Conservation (phyloP, 2,888 invertebrate genomes). For the Orgyia antiqua region DNA sequence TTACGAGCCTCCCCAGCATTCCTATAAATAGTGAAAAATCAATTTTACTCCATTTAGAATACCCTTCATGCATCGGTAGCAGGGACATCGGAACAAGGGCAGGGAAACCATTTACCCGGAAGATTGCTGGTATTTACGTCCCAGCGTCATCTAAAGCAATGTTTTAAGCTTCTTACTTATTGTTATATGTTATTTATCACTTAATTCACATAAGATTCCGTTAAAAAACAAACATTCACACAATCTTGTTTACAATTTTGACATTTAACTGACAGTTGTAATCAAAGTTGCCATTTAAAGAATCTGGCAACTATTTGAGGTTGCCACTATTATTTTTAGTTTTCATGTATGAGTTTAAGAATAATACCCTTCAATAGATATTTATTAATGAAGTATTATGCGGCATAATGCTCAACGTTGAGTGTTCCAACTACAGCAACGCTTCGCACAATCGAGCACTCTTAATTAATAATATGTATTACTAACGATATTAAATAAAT, state of each 20-base stretch:
- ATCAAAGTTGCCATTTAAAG: slow-evolving; percentile 15
- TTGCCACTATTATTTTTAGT: too few relatives aligned
- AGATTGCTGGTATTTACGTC: slow-evolving; percentile 73
- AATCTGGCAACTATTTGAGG: too few relatives aligned
- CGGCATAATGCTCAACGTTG: too few relatives aligned
- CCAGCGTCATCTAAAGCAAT: slow-evolving; percentile 66
- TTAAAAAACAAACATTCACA: slow-evolving; percentile 32
- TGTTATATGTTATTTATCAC: slow-evolving; percentile 21
- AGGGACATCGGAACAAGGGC: slow-evolving; percentile 45
- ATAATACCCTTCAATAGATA: too few relatives aligned
- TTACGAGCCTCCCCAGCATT: slow-evolving; percentile 74
- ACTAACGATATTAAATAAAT: too few relatives aligned
- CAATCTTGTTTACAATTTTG: slow-evolving; percentile 35
- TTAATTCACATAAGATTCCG: slow-evolving; percentile 37
- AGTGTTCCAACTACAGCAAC: too few relatives aligned
- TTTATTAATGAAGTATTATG: too few relatives aligned
- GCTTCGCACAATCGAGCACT: too few relatives aligned
- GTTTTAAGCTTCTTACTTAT: slow-evolving; percentile 29
- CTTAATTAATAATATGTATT: too few relatives aligned
- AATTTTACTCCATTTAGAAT: slow-evolving; percentile 60
- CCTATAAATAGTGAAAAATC: slow-evolving; percentile 76
- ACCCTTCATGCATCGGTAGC: slow-evolving; percentile 59
- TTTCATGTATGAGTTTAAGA: too few relatives aligned
- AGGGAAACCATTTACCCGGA: slow-evolving; percentile 67
- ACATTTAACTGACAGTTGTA: slow-evolving; percentile 15